Percentiles rank a stretch among this genome's conserved stretches.
Evolutionary conservation across 2,797 vertebrate genomes (phyloP).

Genomic region (Neosalanx taihuensis): DNA sequence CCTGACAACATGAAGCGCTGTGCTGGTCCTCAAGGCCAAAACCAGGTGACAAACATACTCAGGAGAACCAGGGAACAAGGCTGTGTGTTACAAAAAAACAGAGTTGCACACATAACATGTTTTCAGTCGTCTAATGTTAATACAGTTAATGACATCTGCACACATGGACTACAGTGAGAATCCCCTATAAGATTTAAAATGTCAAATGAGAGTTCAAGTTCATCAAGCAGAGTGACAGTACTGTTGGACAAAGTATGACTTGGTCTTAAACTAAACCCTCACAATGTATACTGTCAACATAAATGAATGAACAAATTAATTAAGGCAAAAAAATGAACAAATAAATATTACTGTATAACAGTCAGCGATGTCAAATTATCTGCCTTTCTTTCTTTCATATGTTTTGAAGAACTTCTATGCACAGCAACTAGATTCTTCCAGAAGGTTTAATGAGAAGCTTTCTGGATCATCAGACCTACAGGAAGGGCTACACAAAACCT

Average conservation of each 20-base stretch:
- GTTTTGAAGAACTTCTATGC: neutral
- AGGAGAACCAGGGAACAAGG: neutral
- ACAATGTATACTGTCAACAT: neutral
- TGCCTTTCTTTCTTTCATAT: neutral
- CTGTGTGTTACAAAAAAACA: no score
- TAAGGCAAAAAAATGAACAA: neutral
- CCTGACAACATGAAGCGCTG: slow-evolving; percentile 60
- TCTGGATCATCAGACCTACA: slow-evolving; percentile 26
- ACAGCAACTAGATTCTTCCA: slow-evolving; percentile 30
- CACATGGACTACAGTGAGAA: slow-evolving; percentile 23
- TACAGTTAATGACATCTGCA: neutral
- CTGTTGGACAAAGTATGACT: neutral
- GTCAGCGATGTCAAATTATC: neutral
- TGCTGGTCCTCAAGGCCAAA: slow-evolving; percentile 34
- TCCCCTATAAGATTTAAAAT: neutral
- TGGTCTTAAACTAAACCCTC: no score
- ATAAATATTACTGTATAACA: neutral
- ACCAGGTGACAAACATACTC: slow-evolving; percentile 45
- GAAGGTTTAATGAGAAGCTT: slow-evolving; percentile 37
- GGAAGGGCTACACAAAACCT: slow-evolving; percentile 45
- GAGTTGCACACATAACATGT: neutral
- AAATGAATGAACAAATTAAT: neutral
- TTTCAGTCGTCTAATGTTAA: no score
- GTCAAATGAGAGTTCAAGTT: neutral
- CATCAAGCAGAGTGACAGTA: no score